A percentile compares a stretch with the other conserved stretches of the same genome.
phyloP scores from a whole-genome alignment of 2,113 vertebrate species.

The Esox niger region DNA sequence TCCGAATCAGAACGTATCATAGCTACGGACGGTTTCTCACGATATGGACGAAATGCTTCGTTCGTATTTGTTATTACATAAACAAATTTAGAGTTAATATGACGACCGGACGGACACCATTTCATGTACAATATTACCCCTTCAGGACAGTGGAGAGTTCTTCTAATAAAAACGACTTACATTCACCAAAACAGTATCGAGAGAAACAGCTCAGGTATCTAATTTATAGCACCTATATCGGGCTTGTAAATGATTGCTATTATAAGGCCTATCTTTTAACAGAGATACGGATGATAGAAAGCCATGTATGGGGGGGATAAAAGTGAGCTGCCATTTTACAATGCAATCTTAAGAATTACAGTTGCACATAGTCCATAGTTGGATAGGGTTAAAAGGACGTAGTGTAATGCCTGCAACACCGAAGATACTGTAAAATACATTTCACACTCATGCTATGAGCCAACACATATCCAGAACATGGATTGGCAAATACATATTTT shows the following conservation, averaged over 20 bases:
- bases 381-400: background rate
- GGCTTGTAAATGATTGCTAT: too few species aligned
- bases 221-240: too few species aligned
- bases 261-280: too few species aligned
- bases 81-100: background rate
- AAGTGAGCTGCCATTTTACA: slow-evolving; percentile 9
- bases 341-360: slow-evolving; percentile 6
- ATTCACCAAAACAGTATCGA: background rate
- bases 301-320: background rate
- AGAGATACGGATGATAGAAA: too few species aligned
- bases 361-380: background rate
- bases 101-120: background rate
- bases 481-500: background rate
- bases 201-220: background rate
- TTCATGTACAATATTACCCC: background rate
- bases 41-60: background rate
- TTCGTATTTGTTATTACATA: background rate
- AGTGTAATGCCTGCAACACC: background rate
- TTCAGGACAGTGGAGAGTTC: background rate
- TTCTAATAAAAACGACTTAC: background rate
- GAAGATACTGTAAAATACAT: background rate
- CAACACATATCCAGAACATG: background rate
- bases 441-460: background rate
- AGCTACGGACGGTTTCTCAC: background rate
- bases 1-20: background rate